Conservation (phyloP, 2,113 vertebrate species). For the Chunga burmeisteri region DNA sequence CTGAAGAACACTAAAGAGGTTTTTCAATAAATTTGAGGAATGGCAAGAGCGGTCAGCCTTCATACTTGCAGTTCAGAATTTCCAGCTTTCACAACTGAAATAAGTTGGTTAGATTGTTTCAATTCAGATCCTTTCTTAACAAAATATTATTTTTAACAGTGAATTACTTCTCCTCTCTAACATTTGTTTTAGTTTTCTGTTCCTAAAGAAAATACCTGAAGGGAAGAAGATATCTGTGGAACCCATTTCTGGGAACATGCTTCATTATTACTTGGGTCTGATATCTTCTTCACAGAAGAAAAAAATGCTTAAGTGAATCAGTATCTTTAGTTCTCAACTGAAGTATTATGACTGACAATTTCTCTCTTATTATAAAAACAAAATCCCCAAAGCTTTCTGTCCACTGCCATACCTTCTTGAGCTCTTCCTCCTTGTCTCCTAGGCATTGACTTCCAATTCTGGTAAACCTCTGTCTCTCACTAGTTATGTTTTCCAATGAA, state of each 20-base stretch:
- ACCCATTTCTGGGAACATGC: background rate
- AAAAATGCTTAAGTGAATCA: background rate
- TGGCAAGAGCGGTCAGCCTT: background rate
- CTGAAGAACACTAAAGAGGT: background rate
- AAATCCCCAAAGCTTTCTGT: background rate
- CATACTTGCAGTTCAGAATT: background rate
- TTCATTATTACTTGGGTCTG: background rate
- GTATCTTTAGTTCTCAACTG: background rate
- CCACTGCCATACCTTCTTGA: background rate
- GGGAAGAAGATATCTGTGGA: background rate
- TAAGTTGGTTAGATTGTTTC: background rate
- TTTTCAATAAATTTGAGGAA: background rate
- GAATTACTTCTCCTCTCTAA: background rate
- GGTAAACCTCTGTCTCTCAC: background rate
- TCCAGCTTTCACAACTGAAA: background rate
- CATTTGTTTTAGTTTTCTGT: background rate
- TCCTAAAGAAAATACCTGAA: background rate
- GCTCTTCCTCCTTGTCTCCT: background rate
- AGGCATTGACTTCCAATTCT: background rate
- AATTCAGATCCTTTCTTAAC: background rate
- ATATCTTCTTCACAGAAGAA: background rate
- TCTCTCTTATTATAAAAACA: background rate
- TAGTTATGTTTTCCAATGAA: background rate
- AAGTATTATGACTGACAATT: background rate
- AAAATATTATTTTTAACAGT: background rate